Conservation (phyloP, 2,888 invertebrate genomes). For the Aleiodes leptofemur region DNA sequence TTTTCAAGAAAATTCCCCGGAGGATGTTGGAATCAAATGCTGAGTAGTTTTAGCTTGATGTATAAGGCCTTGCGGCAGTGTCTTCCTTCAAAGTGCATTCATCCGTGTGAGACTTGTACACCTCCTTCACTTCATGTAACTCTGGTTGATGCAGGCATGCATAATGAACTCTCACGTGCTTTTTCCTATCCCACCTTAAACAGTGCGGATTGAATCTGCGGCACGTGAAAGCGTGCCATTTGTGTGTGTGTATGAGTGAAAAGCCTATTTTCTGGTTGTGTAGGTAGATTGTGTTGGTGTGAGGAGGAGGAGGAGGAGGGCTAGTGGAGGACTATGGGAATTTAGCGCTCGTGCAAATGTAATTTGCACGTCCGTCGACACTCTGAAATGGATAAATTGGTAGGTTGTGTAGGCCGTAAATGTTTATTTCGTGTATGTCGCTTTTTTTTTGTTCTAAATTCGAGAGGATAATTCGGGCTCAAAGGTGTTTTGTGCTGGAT, state of each 20-base stretch:
- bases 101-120: slow-evolving; percentile 28
- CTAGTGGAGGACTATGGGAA: slow-evolving; percentile 17
- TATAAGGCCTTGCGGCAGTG: slow-evolving; percentile 15
- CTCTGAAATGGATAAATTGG: slow-evolving; percentile 9
- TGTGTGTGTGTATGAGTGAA: slow-evolving; percentile 1
- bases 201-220: slow-evolving; percentile 52
- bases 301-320: background rate
- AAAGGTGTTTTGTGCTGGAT: no score
- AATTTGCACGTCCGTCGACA: slow-evolving; percentile 18
- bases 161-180: slow-evolving; percentile 46
- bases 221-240: slow-evolving; percentile 55
- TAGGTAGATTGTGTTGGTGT: background rate
- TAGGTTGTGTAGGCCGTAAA: slow-evolving; percentile 10
- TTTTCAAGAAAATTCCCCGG: slow-evolving; percentile 1
- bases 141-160: slow-evolving; percentile 45
- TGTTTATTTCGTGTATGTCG: background rate
- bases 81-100: slow-evolving; percentile 44
- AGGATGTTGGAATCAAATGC: slow-evolving; percentile 4
- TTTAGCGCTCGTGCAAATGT: slow-evolving; percentile 38
- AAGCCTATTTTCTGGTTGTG: no score
- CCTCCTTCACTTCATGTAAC: slow-evolving; percentile 31
- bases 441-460: background rate
- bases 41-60: background rate
- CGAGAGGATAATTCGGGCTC: no score
- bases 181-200: slow-evolving; percentile 7